Evolutionary conservation across 1,140 invertebrate species (phyloP), one percentile per base, ranked within the genome.

Genomic region (Anastrepha obliqua): DNA sequence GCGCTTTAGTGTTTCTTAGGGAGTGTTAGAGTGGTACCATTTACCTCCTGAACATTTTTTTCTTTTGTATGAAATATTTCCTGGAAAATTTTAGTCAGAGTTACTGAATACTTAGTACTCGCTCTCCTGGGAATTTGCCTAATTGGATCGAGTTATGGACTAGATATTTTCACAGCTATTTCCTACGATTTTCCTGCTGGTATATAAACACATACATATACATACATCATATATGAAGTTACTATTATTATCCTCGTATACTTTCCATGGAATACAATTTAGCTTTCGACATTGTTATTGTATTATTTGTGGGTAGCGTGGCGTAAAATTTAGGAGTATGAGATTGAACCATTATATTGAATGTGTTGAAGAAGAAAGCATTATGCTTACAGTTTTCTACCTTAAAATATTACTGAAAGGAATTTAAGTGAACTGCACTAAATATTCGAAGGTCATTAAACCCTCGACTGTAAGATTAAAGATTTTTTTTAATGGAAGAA

Each of bases 221-320:
- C 20, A 29, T 17, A 42, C 42, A n/a, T 74, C 29, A 29, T 29
- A 29, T 29, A 29, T 29, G n/a, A 44, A 74, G n/a, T 74, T 17
- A 6, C 70, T 74, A 74, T 74, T 74, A 74, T 51, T 74, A 74
- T 74, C 47, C 47, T 74, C 70, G 17, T 64, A 64, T n/a, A 64
- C 17, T 13, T 64, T 64, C 29, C 39, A 44, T 42, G 8, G 44
- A 51, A 51, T 42, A 74, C 44, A 74, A 20, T 74, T 13, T 74
- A 47, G 70, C 70, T 74, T 51, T 74, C 47, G 70, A n/a, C 47
- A 74, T 74, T 74, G 47, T 74, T 74, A 74, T 74, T 74, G 17
- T n/a, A 74, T 17, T 47, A 47, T 74, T 74, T 51, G 70, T 74
- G 44, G 70, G n/a, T 74, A 29, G 29, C 29, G 29, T 29, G 29